These are phyloP conservation scores for Diabrotica virgifera DNA, from an alignment of 1,140 invertebrate genomes.

Conservation along the genomic window DNA sequence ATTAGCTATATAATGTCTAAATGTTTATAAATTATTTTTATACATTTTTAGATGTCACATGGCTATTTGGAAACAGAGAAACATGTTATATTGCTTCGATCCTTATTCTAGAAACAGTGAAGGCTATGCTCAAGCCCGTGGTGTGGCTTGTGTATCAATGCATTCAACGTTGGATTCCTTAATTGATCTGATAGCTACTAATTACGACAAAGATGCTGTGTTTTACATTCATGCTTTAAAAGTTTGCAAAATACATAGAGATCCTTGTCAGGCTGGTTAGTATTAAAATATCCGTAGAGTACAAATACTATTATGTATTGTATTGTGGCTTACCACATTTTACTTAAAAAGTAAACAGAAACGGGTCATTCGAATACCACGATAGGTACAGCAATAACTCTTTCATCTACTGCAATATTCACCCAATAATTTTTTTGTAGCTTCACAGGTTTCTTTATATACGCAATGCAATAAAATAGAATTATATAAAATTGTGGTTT, in stretches of 20 bases:
- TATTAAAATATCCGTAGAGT: background rate
- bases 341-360: too few relatives aligned
- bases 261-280: slow-evolving; percentile 45
- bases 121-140: slow-evolving; percentile 45
- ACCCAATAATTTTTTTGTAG: too few relatives aligned
- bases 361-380: too few relatives aligned
- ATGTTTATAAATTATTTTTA: too few relatives aligned
- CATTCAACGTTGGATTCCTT: slow-evolving; percentile 50
- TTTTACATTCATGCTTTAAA: slow-evolving; percentile 56
- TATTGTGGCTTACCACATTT: too few relatives aligned
- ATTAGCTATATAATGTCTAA: too few relatives aligned
- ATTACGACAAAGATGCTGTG: slow-evolving; percentile 51
- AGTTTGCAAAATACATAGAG: slow-evolving; percentile 52
- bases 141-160: slow-evolving; percentile 53
- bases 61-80: slow-evolving; percentile 54
- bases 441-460: too few relatives aligned
- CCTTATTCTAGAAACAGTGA: slow-evolving; percentile 46
- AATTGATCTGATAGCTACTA: slow-evolving; percentile 48
- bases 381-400: too few relatives aligned
- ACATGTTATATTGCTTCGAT: slow-evolving; percentile 56
- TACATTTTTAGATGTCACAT: slow-evolving; percentile 38
- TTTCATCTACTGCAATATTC: too few relatives aligned
- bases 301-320: background rate
- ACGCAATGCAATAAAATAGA: too few relatives aligned
- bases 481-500: too few relatives aligned